Conservation (phyloP, 2,888 invertebrate genomes). For the Ommatoiulus sabulosus region DNA sequence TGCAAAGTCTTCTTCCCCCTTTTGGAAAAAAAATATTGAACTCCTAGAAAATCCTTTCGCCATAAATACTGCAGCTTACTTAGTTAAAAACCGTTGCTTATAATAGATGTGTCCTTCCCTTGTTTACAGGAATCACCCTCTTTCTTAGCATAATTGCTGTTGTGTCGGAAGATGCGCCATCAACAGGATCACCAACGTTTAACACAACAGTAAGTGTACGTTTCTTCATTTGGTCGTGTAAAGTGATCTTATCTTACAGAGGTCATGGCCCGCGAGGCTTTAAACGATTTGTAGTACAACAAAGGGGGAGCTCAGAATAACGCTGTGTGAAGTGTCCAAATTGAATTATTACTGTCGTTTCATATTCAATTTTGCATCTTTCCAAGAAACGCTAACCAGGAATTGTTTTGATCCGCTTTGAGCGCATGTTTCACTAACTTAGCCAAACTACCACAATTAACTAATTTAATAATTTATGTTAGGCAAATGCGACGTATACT, state of each 20-base stretch:
- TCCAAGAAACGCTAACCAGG: neutral
- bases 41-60: neutral
- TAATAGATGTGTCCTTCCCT: neutral
- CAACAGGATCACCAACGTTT: neutral
- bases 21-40: neutral
- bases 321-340: neutral
- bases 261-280: neutral
- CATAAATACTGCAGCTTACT: neutral
- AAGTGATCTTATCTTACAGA: conserved; percentile 3
- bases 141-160: conserved; percentile 11
- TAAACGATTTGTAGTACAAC: neutral
- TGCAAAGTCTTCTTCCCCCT: neutral
- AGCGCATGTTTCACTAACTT: too few species aligned
- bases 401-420: too few species aligned
- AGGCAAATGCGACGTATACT: too few species aligned
- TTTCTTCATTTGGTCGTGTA: neutral
- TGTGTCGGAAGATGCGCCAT: conserved; percentile 12
- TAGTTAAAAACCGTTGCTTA: neutral
- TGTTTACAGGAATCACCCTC: neutral
- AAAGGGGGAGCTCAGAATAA: neutral
- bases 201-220: conserved; percentile 3
- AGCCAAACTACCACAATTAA: too few species aligned
- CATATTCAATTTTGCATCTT: neutral
- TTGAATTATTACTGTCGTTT: neutral
- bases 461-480: too few species aligned